A percentile compares a stretch with the other conserved stretches of the same genome.
phyloP scores from a whole-genome alignment of 2,888 invertebrate species.

The Drosophila tripunctata region DNA sequence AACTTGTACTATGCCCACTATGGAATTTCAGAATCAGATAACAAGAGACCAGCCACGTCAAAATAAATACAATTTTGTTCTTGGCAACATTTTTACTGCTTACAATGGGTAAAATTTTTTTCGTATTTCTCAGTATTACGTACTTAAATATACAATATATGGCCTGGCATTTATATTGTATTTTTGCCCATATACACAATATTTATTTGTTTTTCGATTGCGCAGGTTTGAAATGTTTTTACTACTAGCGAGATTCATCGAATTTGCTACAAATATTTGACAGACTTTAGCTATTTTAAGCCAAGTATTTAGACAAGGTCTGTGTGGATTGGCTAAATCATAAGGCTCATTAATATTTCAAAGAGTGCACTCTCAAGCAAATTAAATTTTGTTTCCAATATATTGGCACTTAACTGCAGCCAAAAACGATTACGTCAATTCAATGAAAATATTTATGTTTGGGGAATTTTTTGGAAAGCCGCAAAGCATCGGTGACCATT shows the following conservation, averaged over 20 bases:
- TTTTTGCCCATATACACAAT: constrained; percentile 50
- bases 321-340: constrained; percentile 12
- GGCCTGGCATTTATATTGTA: constrained; percentile 60
- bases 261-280: constrained; percentile 3
- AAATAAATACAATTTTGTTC: constrained; percentile 41
- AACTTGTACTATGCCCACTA: constrained; percentile 13
- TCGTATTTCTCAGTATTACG: constrained; percentile 24
- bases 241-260: constrained; percentile 26
- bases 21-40: constrained; percentile 10
- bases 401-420: constrained; percentile 15
- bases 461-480: constrained; percentile 32
- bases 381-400: constrained; percentile 19
- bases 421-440: constrained; percentile 49
- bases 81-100: constrained; percentile 64
- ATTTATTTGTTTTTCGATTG: constrained; percentile 38
- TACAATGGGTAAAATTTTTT: constrained; percentile 69
- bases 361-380: constrained; percentile 9
- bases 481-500: constrained; percentile 19
- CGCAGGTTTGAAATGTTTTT: constrained; percentile 47
- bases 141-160: constrained; percentile 47
- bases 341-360: constrained; percentile 10
- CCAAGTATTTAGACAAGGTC: constrained; percentile 16
- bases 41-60: constrained; percentile 23
- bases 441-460: constrained; percentile 15
- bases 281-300: constrained; percentile 5